These are phyloP conservation scores for Celastrina argiolus DNA, from an alignment of 2,888 invertebrate species.

Conservation along the genomic window DNA sequence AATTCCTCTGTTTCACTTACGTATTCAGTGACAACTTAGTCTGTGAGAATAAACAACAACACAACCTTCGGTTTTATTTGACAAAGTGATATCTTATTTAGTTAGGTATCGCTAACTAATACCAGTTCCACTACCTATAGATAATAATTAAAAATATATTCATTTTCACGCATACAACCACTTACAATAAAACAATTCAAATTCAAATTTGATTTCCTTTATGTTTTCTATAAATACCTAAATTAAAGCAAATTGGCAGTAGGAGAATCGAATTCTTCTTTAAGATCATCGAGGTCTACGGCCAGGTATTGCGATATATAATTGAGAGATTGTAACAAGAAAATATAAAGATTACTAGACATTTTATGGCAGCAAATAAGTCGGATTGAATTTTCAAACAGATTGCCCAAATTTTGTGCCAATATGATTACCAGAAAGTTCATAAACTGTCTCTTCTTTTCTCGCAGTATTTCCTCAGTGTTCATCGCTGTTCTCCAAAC, in stretches of 20 bases:
- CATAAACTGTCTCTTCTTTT: constrained; percentile 41
- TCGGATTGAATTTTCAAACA: constrained; percentile 45
- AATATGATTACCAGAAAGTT: constrained; percentile 47
- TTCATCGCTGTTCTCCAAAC: constrained; percentile 38
- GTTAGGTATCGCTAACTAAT: background rate
- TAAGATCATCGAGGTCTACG: constrained; percentile 36
- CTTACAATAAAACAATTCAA: no score
- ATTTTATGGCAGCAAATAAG: constrained; percentile 49
- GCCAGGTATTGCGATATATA: constrained; percentile 45
- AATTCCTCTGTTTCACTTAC: no score
- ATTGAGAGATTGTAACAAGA: constrained; percentile 46
- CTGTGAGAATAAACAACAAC: background rate
- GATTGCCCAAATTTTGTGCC: constrained; percentile 45
- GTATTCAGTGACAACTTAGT: no score
- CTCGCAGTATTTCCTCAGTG: constrained; percentile 29
- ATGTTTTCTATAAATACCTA: background rate
- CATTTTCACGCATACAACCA: background rate
- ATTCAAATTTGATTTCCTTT: background rate
- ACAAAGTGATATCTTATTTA: constrained; percentile 3
- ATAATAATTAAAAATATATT: background rate
- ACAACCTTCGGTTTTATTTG: background rate
- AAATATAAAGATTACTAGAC: constrained; percentile 54
- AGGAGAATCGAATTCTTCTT: constrained; percentile 21
- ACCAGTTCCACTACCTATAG: background rate
- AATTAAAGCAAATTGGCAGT: background rate